Conservation (phyloP, 1,140 invertebrate species). For the Rhagoletis pomonella region DNA sequence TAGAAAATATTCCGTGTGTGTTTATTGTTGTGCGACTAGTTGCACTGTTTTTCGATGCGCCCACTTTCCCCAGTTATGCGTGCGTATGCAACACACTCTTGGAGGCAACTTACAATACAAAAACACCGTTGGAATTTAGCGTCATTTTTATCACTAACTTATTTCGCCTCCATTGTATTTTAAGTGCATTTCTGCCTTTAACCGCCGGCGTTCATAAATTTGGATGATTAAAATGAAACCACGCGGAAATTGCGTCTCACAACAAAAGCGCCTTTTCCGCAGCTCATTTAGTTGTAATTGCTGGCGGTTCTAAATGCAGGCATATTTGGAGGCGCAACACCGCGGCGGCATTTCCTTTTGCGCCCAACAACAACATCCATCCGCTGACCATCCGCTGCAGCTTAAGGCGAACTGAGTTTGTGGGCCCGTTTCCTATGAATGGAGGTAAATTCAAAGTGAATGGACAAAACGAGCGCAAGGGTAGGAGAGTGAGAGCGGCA, state of each 20-base stretch:
- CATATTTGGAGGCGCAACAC: slow-evolving; percentile 17
- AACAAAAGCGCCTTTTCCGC: slow-evolving; percentile 14
- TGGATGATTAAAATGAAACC: background rate
- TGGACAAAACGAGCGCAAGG: background rate
- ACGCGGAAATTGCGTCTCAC: slow-evolving; percentile 13
- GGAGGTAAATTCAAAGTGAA: background rate
- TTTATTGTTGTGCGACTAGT: too few species aligned
- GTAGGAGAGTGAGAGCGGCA: background rate
- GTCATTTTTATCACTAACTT: too few species aligned
- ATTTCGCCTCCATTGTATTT: too few species aligned
- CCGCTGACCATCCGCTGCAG: background rate
- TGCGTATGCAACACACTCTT: too few species aligned
- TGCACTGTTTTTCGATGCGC: too few species aligned
- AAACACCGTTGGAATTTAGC: too few species aligned
- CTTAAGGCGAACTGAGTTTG: background rate
- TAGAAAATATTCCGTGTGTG: too few species aligned
- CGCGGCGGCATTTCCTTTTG: background rate
- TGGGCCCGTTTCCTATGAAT: background rate
- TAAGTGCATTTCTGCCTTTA: background rate
- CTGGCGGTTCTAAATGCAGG: background rate
- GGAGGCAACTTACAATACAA: too few species aligned
- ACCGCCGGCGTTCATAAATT: background rate
- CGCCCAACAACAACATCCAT: background rate
- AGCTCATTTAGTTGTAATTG: background rate
- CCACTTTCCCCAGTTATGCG: too few species aligned